Percentiles rank a stretch among this genome's conserved stretches.
Conservation (phyloP, 2,797 vertebrate genomes). For the Gymnoscopelus braueri region DNA sequence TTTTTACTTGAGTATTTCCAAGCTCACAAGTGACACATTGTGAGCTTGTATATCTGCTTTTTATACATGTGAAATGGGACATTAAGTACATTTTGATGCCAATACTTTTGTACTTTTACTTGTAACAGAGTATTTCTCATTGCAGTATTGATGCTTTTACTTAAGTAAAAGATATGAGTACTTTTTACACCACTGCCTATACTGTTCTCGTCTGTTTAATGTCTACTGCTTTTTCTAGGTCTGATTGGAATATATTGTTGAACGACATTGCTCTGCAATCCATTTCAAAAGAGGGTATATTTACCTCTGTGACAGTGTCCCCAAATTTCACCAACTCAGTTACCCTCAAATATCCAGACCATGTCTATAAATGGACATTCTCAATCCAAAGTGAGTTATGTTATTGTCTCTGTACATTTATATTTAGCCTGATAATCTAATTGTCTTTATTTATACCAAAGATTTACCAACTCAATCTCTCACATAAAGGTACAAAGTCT, state of each 20-base stretch:
- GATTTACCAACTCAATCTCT: background rate
- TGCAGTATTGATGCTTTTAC: too few relatives aligned
- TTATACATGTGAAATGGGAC: too few relatives aligned
- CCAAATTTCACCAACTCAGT: conserved; percentile 61
- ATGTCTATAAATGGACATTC: conserved; percentile 56
- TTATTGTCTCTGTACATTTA: background rate
- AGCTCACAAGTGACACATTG: too few relatives aligned
- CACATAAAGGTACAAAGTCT: conserved; percentile 51
- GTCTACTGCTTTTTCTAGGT: conserved; percentile 35
- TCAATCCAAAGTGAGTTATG: conserved; percentile 56
- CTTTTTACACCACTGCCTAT: background rate
- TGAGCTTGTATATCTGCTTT: too few relatives aligned
- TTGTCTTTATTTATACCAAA: too few relatives aligned
- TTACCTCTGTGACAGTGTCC: conserved; percentile 60
- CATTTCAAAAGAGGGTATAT: conserved; percentile 42
- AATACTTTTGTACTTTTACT: too few relatives aligned
- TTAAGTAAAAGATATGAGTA: too few relatives aligned
- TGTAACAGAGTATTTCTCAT: too few relatives aligned
- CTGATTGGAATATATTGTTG: conserved; percentile 60
- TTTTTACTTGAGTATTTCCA: too few relatives aligned
- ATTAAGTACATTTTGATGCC: too few relatives aligned
- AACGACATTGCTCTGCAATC: conserved; percentile 53
- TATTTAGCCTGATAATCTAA: too few relatives aligned
- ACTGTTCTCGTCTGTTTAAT: background rate
- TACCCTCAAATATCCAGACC: conserved; percentile 36